Base-by-base conservation (phyloP, 2,888 invertebrate genomes). In the Seira ritae region DNA sequence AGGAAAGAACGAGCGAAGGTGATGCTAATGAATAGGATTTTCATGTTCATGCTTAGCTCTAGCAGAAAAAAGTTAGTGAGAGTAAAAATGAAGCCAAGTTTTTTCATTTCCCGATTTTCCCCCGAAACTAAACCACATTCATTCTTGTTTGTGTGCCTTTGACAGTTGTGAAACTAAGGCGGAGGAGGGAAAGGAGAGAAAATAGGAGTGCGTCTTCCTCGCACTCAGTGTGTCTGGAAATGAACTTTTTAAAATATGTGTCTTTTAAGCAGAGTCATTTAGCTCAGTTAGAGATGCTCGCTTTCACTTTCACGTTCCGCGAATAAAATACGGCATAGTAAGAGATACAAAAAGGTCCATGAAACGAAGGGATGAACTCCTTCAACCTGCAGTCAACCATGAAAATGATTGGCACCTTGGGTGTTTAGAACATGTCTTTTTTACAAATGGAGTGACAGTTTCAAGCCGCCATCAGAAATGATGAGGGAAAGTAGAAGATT, bases 371-470 rank as follows among this genome's bases (percentile, higher is more conserved):
- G 23, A 46, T 68, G 68, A 31, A 17, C 24, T 66, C 31, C 23
- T 69, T 62, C 69, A 69, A 31, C 69, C 42, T 65, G 46, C 75
- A 75, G 42, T 37, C 55, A 67, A 55, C 74, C 65, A 37, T 74
- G 31, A 66, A 74, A 73, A 80, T 80, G 80, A 80, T 74, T 69
- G 80, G 69, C 80, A 74, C 69, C 75, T 72, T 55, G 60, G 69
- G 69, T 80, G 80, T 69, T 69, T 37, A 60, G 62, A 75, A 37
- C 75, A 37, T 66, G 73, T 42, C 67, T 75, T 75, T 75, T 75
- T 20, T 67, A 65, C 24, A 55, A 55, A 55, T 55, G 60, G 72
- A 72, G 50, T 72, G 72, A 72, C 72, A 72, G 72, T 72, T 72
- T 72, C 17, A 72, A 73, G 72, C 55, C n/a, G 71, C 55, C 12